These are phyloP conservation scores for Microcaecilia unicolor DNA, from an alignment of 2,797 vertebrate species.

Conservation along the genomic window DNA sequence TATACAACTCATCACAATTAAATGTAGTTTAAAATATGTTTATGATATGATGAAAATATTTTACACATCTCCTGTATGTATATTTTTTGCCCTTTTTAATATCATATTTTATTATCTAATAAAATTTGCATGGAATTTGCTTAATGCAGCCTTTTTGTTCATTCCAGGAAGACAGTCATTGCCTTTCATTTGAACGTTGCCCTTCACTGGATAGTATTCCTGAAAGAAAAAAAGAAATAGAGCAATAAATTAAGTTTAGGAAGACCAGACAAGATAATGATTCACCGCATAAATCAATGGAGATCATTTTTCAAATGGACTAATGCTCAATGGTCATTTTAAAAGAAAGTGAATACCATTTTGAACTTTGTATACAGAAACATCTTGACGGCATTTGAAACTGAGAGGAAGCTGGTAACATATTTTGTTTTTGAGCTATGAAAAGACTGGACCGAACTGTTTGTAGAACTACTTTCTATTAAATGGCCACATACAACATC, in stretches of 20 bases:
- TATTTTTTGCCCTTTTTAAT: constrained; percentile 17
- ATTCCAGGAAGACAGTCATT: background rate
- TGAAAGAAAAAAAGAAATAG: background rate
- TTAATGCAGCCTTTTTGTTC: constrained; percentile 7
- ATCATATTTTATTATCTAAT: background rate
- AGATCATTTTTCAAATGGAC: constrained; percentile 8
- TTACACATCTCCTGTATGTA: constrained; percentile 14
- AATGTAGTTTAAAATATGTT: no score
- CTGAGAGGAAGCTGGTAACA: background rate
- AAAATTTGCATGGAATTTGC: background rate
- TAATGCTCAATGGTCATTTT: constrained; percentile 14
- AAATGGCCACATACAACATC: no score
- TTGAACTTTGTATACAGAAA: constrained; percentile 1
- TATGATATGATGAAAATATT: no score
- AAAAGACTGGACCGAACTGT: no score
- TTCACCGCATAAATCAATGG: constrained; percentile 13
- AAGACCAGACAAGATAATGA: background rate
- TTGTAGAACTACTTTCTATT: no score
- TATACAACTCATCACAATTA: constrained; percentile 22
- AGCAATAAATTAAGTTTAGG: background rate
- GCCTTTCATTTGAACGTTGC: background rate
- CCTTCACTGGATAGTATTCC: background rate
- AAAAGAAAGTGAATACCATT: background rate
- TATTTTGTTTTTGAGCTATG: no score
- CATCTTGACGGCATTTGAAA: constrained; percentile 1